Base-by-base conservation (phyloP, 2,888 invertebrate genomes). In the Diadegma fenestrale region DNA sequence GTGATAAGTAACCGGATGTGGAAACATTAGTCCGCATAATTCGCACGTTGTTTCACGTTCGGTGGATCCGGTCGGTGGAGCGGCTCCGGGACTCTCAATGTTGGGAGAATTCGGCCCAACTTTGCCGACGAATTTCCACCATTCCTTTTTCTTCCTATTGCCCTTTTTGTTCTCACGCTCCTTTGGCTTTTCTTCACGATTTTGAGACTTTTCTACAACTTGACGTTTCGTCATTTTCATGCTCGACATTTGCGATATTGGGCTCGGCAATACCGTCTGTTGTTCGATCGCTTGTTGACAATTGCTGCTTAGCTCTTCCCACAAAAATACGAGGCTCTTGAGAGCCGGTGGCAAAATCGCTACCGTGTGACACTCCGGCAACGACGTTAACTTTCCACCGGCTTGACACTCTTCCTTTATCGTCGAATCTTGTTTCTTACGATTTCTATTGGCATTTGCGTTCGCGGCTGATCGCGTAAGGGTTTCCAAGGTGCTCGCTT, bases 1-100 rank as follows among this genome's bases (percentile, higher is more conserved):
- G 94, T 99, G 99, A 90, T 97, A 97, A 0, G 98, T 98, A 0
- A 99, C 96, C 0, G 99, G 98, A 86, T 96, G 96, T 0, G 96
- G 95, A 89, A 97, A 96, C 90, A 95, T 95, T 45, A 96, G 96
- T 5, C 97, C 98, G 92, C 99, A 99, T 51, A 99, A 95, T 93
- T 99, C 99, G 94, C 99, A 99, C 84, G 88, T 95, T 90, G 93
- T 95, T 94, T 91, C 95, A 76, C 90, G 90, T 76, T 94, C 93
- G 51, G 90, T 90, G 12, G 91, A 43, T 22, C 43, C 68, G 1
- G 68, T 17, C 17, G 33, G 19, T 19, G 72, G 33, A 12, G 22
- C 72, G 22, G 82, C 64, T 8, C 61, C 73, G 30, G 85, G 85
- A 66, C 82, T 85, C 48, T 82, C 85, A 4, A 80, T 72, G 8